Evolutionary conservation across 53 echinoderm and acorn worm species (phyloP), one percentile per base, ranked within the genome.

Genomic region (Apostichopus leukothele): DNA sequence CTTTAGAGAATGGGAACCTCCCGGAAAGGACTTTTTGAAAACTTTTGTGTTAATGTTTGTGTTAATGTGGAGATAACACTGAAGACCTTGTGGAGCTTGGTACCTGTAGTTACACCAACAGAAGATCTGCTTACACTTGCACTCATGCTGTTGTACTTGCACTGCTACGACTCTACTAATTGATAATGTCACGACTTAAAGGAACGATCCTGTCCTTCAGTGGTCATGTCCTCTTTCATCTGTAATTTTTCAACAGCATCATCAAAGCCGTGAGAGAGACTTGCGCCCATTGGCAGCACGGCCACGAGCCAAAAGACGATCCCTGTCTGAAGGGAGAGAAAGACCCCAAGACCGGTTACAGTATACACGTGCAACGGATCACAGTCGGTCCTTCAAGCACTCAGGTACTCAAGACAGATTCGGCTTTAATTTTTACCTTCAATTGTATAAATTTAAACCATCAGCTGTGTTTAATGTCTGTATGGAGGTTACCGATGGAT

Each of bases 311-410:
- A 11, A 63, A 26, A 51, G 92, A 96, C 53, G 99, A 99, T 83
- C 99, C 99, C 18, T 93, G 93, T 85, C 76, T 99, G 53, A 94
- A 93, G 53, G 99, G 99, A 53, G 99, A 99, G 92, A 99, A 99
- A 77, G 99, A 99, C 89, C 99, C 99, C 26, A 99, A 99, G 88
- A 71, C 71, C 5, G 94, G 94, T 12, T 99, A 96, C 88, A 91
- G 39, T 63, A 88, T 99, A 59, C 89, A 92, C 19, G 94, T 99
- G 20, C 93, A 90, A 54, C 93, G 99, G 86, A 91, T 94, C 57
- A 99, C 95, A 0, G 99, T 99, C 14, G 99, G 96, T 73, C 99
- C 99, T 20, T 96, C 96, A 22, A 99, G 99, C 88, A 99, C 99
- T 78, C 99, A 99, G 99, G 99, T 99, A 83, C 4, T 83, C 53